A percentile compares a stretch with the other conserved stretches of the same genome.
Evolutionary conservation across 2,113 vertebrate species (phyloP).

Genomic region (Mormyrus lacerda): DNA sequence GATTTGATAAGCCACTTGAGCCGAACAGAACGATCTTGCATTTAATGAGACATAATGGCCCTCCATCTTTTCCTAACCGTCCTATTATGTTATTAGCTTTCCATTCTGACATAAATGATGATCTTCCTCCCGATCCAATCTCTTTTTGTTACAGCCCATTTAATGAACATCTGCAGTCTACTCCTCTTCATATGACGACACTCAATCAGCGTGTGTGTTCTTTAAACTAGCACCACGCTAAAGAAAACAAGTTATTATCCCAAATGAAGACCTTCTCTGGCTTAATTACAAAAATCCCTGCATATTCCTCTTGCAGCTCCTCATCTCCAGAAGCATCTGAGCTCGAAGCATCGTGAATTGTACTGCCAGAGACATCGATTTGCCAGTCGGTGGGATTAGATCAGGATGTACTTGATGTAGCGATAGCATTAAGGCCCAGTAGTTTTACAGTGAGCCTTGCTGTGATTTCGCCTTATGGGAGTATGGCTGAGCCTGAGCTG

Average conservation of each 20-base stretch:
- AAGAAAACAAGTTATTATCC: conserved; percentile 11
- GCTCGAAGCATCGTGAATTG: not conserved
- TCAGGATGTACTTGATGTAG: not conserved
- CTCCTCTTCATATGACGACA: conserved; percentile 21
- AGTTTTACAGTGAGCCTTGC: not conserved
- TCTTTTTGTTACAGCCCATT: conserved; percentile 36
- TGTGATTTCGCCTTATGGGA: not conserved
- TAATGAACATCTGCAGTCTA: conserved; percentile 38
- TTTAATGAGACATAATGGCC: conserved; percentile 29
- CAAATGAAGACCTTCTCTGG: not conserved
- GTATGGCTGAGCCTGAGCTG: not conserved
- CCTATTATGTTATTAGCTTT: conserved; percentile 36
- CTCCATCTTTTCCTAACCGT: conserved; percentile 32
- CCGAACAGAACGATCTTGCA: conserved; percentile 18
- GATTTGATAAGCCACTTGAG: conserved; percentile 24
- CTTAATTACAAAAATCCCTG: not conserved
- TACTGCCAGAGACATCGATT: too few relatives aligned
- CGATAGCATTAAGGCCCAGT: not conserved
- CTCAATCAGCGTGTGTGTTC: not conserved
- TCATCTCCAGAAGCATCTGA: not conserved
- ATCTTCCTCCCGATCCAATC: conserved; percentile 32
- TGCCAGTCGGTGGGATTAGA: not conserved
- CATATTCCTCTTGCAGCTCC: not conserved
- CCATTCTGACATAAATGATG: conserved; percentile 26
- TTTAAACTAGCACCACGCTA: not conserved